Percentiles rank a stretch among this genome's conserved stretches.
These are phyloP conservation scores for Phorcus lineatus DNA, from an alignment of 2,888 invertebrate species.

Conservation along the genomic window DNA sequence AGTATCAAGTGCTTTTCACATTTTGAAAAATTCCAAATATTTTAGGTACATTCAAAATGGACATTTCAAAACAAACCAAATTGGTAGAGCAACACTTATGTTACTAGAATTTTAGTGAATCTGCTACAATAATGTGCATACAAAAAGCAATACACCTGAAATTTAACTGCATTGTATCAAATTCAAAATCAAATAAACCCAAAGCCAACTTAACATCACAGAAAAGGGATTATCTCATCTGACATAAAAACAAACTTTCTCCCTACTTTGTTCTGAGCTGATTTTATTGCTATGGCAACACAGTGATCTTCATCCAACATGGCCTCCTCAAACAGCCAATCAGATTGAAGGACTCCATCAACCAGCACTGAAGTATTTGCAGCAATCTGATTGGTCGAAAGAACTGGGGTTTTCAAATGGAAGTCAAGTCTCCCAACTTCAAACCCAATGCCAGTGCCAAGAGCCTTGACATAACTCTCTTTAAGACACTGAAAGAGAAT, in stretches of 20 bases:
- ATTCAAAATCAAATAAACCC: no score
- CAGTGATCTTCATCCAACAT: conserved; percentile 86
- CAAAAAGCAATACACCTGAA: no score
- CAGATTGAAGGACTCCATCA: conserved; percentile 78
- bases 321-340: conserved; percentile 91
- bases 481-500: conserved; percentile 84
- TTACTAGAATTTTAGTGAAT: no score
- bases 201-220: no score
- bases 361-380: conserved; percentile 83
- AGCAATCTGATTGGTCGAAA: conserved; percentile 34
- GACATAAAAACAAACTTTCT: background rate
- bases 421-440: conserved; percentile 88
- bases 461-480: conserved; percentile 94
- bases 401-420: conserved; percentile 74
- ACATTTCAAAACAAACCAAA: no score
- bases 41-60: no score
- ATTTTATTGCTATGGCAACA: conserved; percentile 81
- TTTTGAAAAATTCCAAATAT: no score
- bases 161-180: no score
- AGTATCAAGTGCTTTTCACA: no score
- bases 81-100: no score
- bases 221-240: no score
- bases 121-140: no score
- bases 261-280: background rate
- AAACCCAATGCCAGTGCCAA: conserved; percentile 88